Conservation (phyloP, 2,113 vertebrate genomes). For the Eira barbara region DNA sequence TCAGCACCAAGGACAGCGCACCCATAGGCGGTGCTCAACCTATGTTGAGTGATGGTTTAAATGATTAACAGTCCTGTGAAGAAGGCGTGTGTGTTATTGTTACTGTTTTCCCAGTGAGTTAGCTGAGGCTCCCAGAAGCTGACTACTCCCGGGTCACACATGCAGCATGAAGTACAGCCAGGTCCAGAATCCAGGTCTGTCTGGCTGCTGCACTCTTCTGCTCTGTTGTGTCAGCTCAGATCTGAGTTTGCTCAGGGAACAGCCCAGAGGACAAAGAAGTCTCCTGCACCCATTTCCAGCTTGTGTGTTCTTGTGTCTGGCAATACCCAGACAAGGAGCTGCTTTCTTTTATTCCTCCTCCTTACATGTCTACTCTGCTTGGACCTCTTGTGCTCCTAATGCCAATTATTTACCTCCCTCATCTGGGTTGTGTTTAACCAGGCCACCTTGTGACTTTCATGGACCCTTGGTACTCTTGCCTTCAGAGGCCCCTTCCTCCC, state of each 20-base stretch:
- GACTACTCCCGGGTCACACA: background rate
- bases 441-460: accelerated
- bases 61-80: background rate
- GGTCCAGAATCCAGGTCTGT: background rate
- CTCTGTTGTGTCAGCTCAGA: background rate
- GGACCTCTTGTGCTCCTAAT: background rate
- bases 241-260: background rate
- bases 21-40: too few species aligned
- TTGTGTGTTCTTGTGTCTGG: background rate
- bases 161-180: background rate
- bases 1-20: background rate
- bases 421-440: too few species aligned
- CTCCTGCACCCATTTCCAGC: background rate
- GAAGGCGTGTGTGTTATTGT: background rate
- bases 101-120: background rate
- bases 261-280: background rate
- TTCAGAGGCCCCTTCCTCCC: background rate
- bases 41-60: accelerated
- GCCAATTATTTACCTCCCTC: background rate
- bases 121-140: background rate
- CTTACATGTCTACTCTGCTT: background rate
- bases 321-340: background rate
- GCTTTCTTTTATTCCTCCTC: background rate
- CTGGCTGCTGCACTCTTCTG: accelerated
- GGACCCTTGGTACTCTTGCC: background rate